Evolutionary conservation across 2,888 invertebrate genomes (phyloP).

Genomic region (Oligia strigilis): DNA sequence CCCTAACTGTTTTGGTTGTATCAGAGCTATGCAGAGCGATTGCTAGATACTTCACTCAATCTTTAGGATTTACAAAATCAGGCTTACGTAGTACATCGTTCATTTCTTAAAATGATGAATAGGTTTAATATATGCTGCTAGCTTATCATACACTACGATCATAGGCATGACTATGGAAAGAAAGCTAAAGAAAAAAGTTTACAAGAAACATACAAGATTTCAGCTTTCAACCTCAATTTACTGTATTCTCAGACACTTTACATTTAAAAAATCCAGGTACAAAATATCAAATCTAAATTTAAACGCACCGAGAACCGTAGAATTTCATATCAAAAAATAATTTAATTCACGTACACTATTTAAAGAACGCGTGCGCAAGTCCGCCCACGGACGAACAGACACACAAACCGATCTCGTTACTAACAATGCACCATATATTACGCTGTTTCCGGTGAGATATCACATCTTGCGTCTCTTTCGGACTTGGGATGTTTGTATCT

Average conservation of each 20-base stretch:
- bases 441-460: conserved; percentile 87
- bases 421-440: conserved; percentile 90
- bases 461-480: conserved; percentile 74
- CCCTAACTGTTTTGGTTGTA: too few relatives aligned
- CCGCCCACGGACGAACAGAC: conserved; percentile 82
- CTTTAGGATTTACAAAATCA: background rate
- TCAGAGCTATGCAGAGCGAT: too few relatives aligned
- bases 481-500: conserved; percentile 35
- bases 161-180: too few relatives aligned
- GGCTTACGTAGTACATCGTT: background rate
- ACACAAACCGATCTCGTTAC: conserved; percentile 89
- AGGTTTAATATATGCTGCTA: background rate
- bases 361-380: conserved; percentile 70
- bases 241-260: background rate
- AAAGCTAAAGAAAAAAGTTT: background rate
- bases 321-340: conserved; percentile 68
- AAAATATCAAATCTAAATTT: conserved; percentile 52
- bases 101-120: background rate
- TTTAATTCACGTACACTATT: conserved; percentile 70
- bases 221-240: background rate
- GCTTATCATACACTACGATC: background rate
- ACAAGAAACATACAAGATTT: background rate
- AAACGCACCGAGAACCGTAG: conserved; percentile 57
- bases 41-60: background rate
- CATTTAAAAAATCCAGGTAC: conserved; percentile 21